A percentile compares a stretch with the other conserved stretches of the same genome.
Evolutionary conservation across 2,888 invertebrate genomes (phyloP).

Genomic region (Netelia fuscicornis): DNA sequence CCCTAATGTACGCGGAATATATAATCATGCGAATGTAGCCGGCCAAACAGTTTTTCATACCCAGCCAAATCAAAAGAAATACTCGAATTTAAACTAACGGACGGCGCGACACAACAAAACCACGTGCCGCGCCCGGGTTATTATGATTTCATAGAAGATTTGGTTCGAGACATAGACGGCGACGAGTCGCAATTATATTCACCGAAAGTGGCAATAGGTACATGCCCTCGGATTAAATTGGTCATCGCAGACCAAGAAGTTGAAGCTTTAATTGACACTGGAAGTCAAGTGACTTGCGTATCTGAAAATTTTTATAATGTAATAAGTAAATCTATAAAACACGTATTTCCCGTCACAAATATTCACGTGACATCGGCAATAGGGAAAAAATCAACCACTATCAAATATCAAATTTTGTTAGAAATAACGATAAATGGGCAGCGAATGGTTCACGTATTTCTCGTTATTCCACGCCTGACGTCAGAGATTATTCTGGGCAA

Average conservation of each 20-base stretch:
- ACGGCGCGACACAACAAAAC: neutral
- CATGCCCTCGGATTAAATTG: conserved; percentile 1
- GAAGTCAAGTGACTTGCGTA: conserved; percentile 12
- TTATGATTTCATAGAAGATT: conserved; percentile 28
- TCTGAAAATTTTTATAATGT: conserved; percentile 21
- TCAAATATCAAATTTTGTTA: conserved; percentile 4
- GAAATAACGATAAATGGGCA: neutral
- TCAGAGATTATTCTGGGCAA: conserved; percentile 56
- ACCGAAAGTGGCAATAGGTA: neutral
- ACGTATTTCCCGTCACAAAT: conserved; percentile 42
- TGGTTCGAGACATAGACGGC: conserved; percentile 22
- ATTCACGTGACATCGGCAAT: conserved; percentile 7
- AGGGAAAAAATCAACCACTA: conserved; percentile 32
- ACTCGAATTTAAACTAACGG: conserved; percentile 32
- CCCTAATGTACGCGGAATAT: neutral
- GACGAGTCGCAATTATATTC: conserved; percentile 12
- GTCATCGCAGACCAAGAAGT: neutral
- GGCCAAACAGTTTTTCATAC: neutral
- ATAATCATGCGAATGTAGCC: neutral
- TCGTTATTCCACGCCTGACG: conserved; percentile 47
- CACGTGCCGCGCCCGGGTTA: neutral
- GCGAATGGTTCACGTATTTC: conserved; percentile 22
- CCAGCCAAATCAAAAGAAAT: neutral
- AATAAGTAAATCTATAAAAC: neutral
- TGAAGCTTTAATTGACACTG: conserved; percentile 5